Evolutionary conservation across 2,888 invertebrate genomes (phyloP), one percentile per base, ranked within the genome.

Genomic region (Mechanitis mazaeus): DNA sequence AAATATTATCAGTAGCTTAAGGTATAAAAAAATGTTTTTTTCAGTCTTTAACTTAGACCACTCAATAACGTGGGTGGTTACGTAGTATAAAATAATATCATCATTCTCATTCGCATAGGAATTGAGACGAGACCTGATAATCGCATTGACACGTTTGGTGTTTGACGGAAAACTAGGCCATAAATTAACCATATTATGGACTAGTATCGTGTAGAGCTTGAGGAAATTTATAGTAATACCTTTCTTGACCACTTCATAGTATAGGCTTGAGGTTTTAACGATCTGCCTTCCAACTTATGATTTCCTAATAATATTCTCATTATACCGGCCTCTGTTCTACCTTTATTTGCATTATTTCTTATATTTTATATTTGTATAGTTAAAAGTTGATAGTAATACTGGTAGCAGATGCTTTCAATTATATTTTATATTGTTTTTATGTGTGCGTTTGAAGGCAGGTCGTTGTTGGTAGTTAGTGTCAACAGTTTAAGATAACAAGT

Each of bases 21-120:
- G 7, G 38, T 2, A 38, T 2, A 47, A 47, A 47, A 63, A 64
- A 60, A 64, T 50, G 45, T 61, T 59, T 61, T 60, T 58, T 63
- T 63, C 68, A 67, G 55, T 54, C 4, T 11, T 69, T 68, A 59
- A 63, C 72, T 80, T 79, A 66, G 50, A 68, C 78, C 77, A 70
- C 42, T 60, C 63, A 50, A 38, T 70, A 46, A 70, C 66, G 83
- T 83, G 84, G 84, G 83, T 80, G 83, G 84, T 72, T 72, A 77
- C 71, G 70, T 69, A 64, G 68, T 61, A 72, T 72, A 69, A 69
- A 78, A 81, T 83, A 82, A 77, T 76, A 76, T 76, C 73, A 72
- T 72, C 74, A 69, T 72, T 69, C 64, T 71, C 72, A 77, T 82
- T 76, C 78, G 79, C 78, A 81, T 81, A 77, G 75, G 75, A 77